A percentile compares a stretch with the other conserved stretches of the same genome.
Conservation (phyloP, 2,888 invertebrate species). For the Philhelius pedissequus region DNA sequence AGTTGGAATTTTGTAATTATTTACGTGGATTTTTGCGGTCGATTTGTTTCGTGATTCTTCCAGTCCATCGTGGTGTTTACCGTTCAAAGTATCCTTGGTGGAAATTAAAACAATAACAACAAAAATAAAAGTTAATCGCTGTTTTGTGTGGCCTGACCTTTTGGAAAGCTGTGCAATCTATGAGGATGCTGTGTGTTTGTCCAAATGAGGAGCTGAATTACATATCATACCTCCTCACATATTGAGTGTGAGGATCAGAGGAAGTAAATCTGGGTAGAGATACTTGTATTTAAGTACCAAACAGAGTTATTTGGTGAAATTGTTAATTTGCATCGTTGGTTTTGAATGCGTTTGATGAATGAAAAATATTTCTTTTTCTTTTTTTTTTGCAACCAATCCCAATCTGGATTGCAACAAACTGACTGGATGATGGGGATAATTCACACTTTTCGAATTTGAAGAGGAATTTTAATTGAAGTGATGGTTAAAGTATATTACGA, state of each 20-base stretch:
- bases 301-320: constrained; percentile 50
- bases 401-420: not conserved
- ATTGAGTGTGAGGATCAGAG: not conserved
- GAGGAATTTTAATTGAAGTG: constrained; percentile 50
- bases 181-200: not conserved
- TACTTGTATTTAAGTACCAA: constrained; percentile 46
- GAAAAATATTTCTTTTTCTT: no score
- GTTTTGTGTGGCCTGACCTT: constrained; percentile 39
- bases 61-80: not conserved
- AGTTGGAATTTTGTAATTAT: constrained; percentile 67
- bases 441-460: constrained; percentile 32
- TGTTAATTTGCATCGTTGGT: constrained; percentile 55
- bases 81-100: not conserved
- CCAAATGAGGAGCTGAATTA: not conserved
- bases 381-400: not conserved
- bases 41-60: constrained; percentile 40
- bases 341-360: constrained; percentile 40
- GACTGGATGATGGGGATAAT: not conserved
- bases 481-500: not conserved
- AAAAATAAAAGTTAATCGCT: constrained; percentile 42
- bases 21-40: constrained; percentile 56
- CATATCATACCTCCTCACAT: no score
- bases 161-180: not conserved
- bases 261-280: not conserved
- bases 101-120: not conserved